Conservation (phyloP, 2,797 vertebrate genomes). For the Pipistrellus nathusii region DNA sequence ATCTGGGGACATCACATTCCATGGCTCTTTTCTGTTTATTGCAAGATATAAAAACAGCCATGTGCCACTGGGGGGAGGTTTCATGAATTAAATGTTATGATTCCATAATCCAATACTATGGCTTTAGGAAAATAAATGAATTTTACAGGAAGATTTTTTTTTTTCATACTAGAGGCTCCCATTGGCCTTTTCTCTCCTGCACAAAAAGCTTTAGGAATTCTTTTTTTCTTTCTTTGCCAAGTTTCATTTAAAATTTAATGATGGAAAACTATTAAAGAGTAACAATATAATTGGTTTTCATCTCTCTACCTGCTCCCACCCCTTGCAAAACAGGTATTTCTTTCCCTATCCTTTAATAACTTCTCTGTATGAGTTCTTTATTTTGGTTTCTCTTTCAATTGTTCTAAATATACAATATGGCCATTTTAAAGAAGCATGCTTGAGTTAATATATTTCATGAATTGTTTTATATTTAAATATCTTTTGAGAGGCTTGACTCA, state of each 20-base stretch:
- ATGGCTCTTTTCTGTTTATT: slow-evolving; percentile 62
- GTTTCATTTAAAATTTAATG: not conserved
- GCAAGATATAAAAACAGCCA: slow-evolving; percentile 50
- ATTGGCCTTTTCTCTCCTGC: not conserved
- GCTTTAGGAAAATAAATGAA: slow-evolving; percentile 45
- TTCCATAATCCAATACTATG: slow-evolving; percentile 19
- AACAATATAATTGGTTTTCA: not conserved
- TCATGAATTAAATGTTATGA: slow-evolving; percentile 60
- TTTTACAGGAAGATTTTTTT: slow-evolving; percentile 17
- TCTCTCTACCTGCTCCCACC: not conserved
- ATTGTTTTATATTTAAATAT: not conserved
- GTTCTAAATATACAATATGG: not conserved
- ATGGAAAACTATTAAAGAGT: not conserved
- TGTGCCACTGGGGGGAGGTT: slow-evolving; percentile 42
- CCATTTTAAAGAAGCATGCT: not conserved
- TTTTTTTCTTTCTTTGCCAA: not conserved
- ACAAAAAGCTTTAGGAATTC: not conserved
- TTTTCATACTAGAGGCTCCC: not conserved
- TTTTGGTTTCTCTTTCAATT: slow-evolving; percentile 14
- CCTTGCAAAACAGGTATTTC: not conserved
- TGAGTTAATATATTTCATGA: not conserved
- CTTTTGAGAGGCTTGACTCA: not conserved
- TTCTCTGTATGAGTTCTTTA: not conserved
- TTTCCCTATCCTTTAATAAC: not conserved
- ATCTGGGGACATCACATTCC: slow-evolving; percentile 42